Conservation (phyloP, 2,113 vertebrate species). For the Barbus barbus region DNA sequence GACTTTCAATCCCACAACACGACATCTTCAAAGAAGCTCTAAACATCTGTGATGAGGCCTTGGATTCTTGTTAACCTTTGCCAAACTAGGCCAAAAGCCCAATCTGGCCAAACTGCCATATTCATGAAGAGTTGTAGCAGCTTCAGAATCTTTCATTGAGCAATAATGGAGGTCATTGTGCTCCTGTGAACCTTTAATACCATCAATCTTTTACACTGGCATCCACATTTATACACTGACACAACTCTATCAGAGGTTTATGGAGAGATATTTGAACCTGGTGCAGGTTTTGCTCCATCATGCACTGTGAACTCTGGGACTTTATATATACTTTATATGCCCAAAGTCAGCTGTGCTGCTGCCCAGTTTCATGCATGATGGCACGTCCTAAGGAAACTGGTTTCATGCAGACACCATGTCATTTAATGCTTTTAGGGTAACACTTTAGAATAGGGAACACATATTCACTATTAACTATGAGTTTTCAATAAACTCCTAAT, state of each 20-base stretch:
- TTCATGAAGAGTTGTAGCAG: conserved; percentile 19
- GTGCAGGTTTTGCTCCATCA: neutral
- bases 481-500: too few relatives aligned
- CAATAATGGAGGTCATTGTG: conserved; percentile 22
- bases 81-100: neutral
- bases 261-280: neutral
- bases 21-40: neutral
- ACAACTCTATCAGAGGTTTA: neutral
- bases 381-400: neutral
- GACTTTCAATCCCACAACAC: neutral
- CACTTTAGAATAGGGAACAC: too few relatives aligned
- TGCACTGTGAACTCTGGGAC: neutral
- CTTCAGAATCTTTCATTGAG: conserved; percentile 14
- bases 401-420: neutral
- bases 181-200: conserved; percentile 12
- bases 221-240: neutral
- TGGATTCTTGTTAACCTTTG: conserved; percentile 29
- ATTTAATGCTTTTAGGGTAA: too few relatives aligned
- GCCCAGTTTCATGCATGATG: neutral
- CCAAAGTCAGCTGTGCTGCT: neutral
- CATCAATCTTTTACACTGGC: neutral
- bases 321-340: neutral
- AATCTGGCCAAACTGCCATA: conserved; percentile 13
- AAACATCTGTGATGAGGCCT: conserved; percentile 3
- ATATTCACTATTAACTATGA: too few relatives aligned